Base-by-base conservation (phyloP, 2,888 invertebrate species). In the Leptinotarsa tumamoca region DNA sequence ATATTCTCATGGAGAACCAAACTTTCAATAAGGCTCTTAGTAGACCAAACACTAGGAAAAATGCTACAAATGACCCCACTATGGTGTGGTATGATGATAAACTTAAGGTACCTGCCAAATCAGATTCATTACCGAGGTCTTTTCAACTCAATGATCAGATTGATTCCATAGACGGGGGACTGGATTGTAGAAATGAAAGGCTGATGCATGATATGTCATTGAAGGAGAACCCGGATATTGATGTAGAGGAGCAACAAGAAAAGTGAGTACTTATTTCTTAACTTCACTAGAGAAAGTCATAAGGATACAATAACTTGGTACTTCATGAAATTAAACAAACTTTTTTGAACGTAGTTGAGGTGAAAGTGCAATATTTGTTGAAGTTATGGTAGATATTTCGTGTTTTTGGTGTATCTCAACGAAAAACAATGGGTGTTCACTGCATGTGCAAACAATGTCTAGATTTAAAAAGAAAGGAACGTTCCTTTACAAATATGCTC, bases 1-100 rank as follows among this genome's bases (percentile, higher is more conserved):
- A 95, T 85, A 89, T 96, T 17, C 88, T 96, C 5, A 93, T 95
- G 92, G 94, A 95, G 85, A 95, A 94, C 84, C 91, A 94, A 82
- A 95, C 95, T 79, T 95, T 96, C 80, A 94, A 95, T 81, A 93
- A 94, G 80, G 90, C 95, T 63, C 89, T 79, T 63, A 54, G 58
- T 52, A 75, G 77, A 69, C 78, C 75, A 68, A 77, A 75, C 68
- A 77, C 78, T 54, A 92, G 94, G 78, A 90, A 88, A 87, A 89
- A 89, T 82, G 87, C 85, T 83, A 84, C 86, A 50, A 87, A 85
- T 72, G 87, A 88, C 73, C 86, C 86, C 4, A 83, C 94, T 51
- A 92, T 93, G 73, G 92, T 93, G 75, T 86, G 94, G 33, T 93
- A 93, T 80, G 92, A 93, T 72, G 93, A 94, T 81, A 81, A 80